These are phyloP conservation scores for Atopsyche davidsoni DNA, from an alignment of 1,140 invertebrate genomes.

Conservation along the genomic window DNA sequence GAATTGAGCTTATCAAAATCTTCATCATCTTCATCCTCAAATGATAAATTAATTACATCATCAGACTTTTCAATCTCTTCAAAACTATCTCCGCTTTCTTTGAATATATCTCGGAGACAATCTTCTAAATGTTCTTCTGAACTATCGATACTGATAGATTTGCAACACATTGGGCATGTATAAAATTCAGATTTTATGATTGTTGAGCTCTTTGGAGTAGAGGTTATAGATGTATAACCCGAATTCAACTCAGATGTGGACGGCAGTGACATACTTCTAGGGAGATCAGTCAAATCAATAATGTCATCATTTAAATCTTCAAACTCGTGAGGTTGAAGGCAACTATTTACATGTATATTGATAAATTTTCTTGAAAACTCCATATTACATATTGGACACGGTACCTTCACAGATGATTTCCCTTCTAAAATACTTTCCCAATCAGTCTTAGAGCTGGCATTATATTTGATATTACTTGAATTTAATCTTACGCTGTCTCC, in stretches of 20 bases:
- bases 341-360: slow-evolving; percentile 52
- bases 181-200: slow-evolving; percentile 15
- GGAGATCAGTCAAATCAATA: slow-evolving; percentile 23
- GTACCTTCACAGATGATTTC: slow-evolving; percentile 30
- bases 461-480: slow-evolving; percentile 17
- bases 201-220: slow-evolving; percentile 27
- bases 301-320: slow-evolving; percentile 25
- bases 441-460: slow-evolving; percentile 8
- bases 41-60: slow-evolving; percentile 11
- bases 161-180: slow-evolving; percentile 58
- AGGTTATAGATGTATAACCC: no score
- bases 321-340: slow-evolving; percentile 42
- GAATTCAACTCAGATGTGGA: no score
- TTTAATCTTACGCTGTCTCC: slow-evolving; percentile 21
- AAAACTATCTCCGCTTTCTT: slow-evolving; percentile 31
- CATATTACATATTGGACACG: slow-evolving; percentile 52
- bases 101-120: slow-evolving; percentile 43
- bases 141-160: slow-evolving; percentile 40
- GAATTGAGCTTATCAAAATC: slow-evolving; percentile 36
- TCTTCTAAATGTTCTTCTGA: slow-evolving; percentile 60
- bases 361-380: slow-evolving; percentile 39
- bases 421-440: slow-evolving; percentile 16
- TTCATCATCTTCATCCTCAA: slow-evolving; percentile 32
- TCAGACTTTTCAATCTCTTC: slow-evolving; percentile 5
- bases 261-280: slow-evolving; percentile 18